Evolutionary conservation across 2,113 vertebrate genomes (phyloP).

Genomic region (Sialia sialis): DNA sequence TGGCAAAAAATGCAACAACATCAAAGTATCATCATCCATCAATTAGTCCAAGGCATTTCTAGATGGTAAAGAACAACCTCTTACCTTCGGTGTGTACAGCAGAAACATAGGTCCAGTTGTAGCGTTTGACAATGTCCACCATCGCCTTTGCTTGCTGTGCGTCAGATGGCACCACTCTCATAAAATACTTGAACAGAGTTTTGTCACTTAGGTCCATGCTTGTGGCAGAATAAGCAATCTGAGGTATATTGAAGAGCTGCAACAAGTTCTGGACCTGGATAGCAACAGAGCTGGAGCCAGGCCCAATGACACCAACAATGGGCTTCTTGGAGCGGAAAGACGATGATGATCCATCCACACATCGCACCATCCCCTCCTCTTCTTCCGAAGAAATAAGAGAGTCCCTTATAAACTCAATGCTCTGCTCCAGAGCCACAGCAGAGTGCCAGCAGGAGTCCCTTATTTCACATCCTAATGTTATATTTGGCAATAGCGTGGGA

Average conservation of each 20-base stretch:
- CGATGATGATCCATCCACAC: slow-evolving; percentile 85
- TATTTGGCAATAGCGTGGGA: slow-evolving; percentile 87
- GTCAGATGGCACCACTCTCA: slow-evolving; percentile 97
- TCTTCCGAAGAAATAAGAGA: slow-evolving; percentile 93
- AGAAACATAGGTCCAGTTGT: slow-evolving; percentile 99
- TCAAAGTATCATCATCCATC: neutral
- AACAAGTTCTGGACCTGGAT: slow-evolving; percentile 98
- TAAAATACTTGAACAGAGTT: slow-evolving; percentile 97
- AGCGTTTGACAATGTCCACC: slow-evolving; percentile 98
- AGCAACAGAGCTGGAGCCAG: slow-evolving; percentile 96
- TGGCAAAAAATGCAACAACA: neutral
- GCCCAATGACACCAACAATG: slow-evolving; percentile 96
- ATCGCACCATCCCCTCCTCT: slow-evolving; percentile 84
- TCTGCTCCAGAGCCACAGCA: slow-evolving; percentile 95
- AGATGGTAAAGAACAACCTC: neutral
- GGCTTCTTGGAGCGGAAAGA: slow-evolving; percentile 92
- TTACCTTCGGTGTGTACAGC: slow-evolving; percentile 98
- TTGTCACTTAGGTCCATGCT: slow-evolving; percentile 99
- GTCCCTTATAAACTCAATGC: slow-evolving; percentile 97
- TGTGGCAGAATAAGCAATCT: slow-evolving; percentile 98
- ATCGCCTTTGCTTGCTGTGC: slow-evolving; percentile 95
- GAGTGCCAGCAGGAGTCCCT: slow-evolving; percentile 99
- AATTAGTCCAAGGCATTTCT: neutral
- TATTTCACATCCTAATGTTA: slow-evolving; percentile 94
- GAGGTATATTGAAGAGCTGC: slow-evolving; percentile 99